A percentile compares a stretch with the other conserved stretches of the same genome.
Evolutionary conservation across 2,888 invertebrate species (phyloP).

Genomic region (Habrosyne pyritoides): DNA sequence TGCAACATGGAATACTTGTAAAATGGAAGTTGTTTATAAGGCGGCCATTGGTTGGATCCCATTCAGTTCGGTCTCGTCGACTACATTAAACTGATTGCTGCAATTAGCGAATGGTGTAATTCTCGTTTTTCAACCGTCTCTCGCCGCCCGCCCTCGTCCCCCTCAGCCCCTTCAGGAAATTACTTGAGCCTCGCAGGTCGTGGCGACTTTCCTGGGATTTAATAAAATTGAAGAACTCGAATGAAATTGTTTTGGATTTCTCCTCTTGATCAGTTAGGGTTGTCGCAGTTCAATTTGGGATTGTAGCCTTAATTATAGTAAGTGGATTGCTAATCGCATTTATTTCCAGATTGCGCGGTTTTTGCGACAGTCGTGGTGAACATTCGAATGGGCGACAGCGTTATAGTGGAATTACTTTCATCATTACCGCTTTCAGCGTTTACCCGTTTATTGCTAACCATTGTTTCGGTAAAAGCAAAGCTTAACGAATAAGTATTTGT

Average conservation of each 20-base stretch:
- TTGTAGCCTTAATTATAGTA: constrained; percentile 67
- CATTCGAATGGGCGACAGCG: constrained; percentile 26
- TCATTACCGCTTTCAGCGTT: constrained; percentile 21
- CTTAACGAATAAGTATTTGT: constrained; percentile 11
- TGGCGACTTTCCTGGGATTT: constrained; percentile 70
- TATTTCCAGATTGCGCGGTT: constrained; percentile 45
- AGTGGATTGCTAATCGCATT: constrained; percentile 69
- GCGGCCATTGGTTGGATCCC: constrained; percentile 59
- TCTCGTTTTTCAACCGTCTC: constrained; percentile 76
- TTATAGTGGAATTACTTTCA: constrained; percentile 31
- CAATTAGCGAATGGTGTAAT: constrained; percentile 82
- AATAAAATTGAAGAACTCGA: constrained; percentile 77
- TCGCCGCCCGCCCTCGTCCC: constrained; percentile 37
- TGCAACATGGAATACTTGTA: constrained; percentile 10
- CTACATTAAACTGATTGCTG: constrained; percentile 83
- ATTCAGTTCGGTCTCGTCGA: constrained; percentile 72
- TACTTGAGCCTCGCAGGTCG: constrained; percentile 75
- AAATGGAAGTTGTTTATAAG: constrained; percentile 60
- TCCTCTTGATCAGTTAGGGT: constrained; percentile 63
- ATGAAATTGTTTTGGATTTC: constrained; percentile 76
- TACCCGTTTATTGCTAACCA: constrained; percentile 23
- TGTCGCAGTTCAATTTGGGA: constrained; percentile 55
- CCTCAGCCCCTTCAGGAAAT: constrained; percentile 65
- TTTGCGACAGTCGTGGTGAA: constrained; percentile 26
- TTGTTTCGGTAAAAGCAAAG: constrained; percentile 19